These are phyloP conservation scores for Hirudinaria manillensis DNA, from an alignment of 2,888 invertebrate genomes.

Conservation along the genomic window DNA sequence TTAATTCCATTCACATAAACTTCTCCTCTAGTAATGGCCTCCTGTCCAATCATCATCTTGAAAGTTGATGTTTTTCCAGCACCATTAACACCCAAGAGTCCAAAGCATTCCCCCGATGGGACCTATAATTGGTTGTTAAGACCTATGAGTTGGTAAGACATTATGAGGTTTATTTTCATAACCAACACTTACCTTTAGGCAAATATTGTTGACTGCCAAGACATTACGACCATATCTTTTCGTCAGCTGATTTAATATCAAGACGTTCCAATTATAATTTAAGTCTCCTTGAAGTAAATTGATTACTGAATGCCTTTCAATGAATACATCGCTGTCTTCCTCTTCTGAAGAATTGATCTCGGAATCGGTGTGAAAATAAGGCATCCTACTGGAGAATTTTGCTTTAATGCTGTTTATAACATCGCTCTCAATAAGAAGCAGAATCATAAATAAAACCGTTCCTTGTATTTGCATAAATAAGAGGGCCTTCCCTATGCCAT, in stretches of 20 bases:
- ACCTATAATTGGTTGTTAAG: too few relatives aligned
- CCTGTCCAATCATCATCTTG: constrained; percentile 70
- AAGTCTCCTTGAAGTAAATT: constrained; percentile 36
- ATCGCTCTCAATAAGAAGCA: constrained; percentile 63
- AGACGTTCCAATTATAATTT: constrained; percentile 51
- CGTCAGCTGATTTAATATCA: constrained; percentile 62
- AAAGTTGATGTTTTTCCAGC: constrained; percentile 66
- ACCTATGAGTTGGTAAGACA: too few relatives aligned
- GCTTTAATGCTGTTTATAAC: constrained; percentile 40
- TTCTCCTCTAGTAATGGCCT: constrained; percentile 64
- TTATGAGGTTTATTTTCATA: background rate
- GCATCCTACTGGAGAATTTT: constrained; percentile 31
- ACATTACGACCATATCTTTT: constrained; percentile 66
- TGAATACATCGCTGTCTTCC: constrained; percentile 51
- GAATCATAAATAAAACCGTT: constrained; percentile 60
- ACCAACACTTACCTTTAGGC: constrained; percentile 58
- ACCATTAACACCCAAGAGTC: constrained; percentile 64
- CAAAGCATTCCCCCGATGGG: constrained; percentile 70
- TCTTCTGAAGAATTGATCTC: constrained; percentile 29
- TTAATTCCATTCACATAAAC: constrained; percentile 52
- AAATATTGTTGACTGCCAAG: constrained; percentile 72
- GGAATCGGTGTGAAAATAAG: background rate
- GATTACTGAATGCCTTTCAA: constrained; percentile 50
- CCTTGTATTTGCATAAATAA: constrained; percentile 61
- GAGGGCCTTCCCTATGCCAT: constrained; percentile 68